Conservation (phyloP, 2,113 vertebrate genomes). For the Burhinus bistriatus region DNA sequence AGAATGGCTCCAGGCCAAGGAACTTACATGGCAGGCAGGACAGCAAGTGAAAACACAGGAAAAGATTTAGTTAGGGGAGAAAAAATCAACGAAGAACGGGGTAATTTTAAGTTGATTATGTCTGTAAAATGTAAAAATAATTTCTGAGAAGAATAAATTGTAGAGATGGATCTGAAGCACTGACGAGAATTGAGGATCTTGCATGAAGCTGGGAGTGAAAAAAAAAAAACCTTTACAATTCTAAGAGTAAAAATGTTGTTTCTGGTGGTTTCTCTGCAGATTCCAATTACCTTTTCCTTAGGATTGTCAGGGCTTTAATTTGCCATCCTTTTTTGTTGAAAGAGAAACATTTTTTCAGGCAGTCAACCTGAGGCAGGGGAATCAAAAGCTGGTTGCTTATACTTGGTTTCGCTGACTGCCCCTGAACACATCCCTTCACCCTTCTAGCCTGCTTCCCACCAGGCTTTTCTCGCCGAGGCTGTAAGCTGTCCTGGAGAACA, state of each 20-base stretch:
- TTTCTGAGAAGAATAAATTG: not conserved
- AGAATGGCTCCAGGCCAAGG: not conserved
- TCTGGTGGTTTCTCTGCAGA: not conserved
- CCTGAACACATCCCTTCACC: not conserved
- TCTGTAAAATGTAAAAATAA: not conserved
- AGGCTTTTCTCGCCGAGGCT: rapidly evolving
- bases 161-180: not conserved
- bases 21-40: rapidly evolving
- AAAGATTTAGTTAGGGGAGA: not conserved
- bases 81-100: not conserved
- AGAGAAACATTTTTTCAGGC: not conserved
- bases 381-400: not conserved
- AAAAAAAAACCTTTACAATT: not conserved
- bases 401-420: not conserved
- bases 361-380: not conserved
- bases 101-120: not conserved
- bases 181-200: not conserved
- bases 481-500: not conserved
- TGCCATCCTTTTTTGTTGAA: not conserved
- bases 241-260: not conserved
- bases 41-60: not conserved
- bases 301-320: not conserved
- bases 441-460: not conserved
- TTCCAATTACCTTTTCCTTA: not conserved
- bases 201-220: not conserved